These are phyloP conservation scores for Etheostoma spectabile DNA, from an alignment of 2,113 vertebrate genomes.

Conservation along the genomic window DNA sequence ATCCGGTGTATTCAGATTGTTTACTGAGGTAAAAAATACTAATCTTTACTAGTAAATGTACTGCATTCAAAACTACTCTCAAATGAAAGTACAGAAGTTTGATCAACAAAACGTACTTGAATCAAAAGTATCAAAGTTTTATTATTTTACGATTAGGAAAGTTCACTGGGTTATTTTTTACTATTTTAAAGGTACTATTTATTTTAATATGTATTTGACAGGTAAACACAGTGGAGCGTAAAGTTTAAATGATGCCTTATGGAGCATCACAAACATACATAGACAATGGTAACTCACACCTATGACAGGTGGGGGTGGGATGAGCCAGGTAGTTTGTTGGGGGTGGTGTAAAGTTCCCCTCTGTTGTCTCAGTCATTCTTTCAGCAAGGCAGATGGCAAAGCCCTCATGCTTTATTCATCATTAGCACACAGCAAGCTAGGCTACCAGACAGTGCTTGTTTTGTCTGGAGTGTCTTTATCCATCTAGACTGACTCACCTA, in stretches of 20 bases:
- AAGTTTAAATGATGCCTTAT: not conserved
- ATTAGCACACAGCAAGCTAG: constrained; percentile 20
- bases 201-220: not conserved
- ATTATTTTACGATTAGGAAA: no score
- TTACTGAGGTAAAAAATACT: not conserved
- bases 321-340: constrained; percentile 34
- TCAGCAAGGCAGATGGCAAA: constrained; percentile 61
- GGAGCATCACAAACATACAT: not conserved
- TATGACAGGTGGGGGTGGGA: not conserved
- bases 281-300: constrained; percentile 9
- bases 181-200: no score
- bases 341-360: constrained; percentile 59
- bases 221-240: not conserved
- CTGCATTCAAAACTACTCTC: not conserved
- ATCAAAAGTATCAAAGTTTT: not conserved
- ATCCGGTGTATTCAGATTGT: not conserved
- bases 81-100: not conserved
- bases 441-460: constrained; percentile 48
- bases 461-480: constrained; percentile 64
- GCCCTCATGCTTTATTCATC: constrained; percentile 72
- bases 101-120: not conserved
- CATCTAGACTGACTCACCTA: constrained; percentile 63
- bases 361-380: constrained; percentile 44
- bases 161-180: no score
- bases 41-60: no score